Conservation (phyloP, 2,797 vertebrate genomes). For the Bovichtus variegatus region DNA sequence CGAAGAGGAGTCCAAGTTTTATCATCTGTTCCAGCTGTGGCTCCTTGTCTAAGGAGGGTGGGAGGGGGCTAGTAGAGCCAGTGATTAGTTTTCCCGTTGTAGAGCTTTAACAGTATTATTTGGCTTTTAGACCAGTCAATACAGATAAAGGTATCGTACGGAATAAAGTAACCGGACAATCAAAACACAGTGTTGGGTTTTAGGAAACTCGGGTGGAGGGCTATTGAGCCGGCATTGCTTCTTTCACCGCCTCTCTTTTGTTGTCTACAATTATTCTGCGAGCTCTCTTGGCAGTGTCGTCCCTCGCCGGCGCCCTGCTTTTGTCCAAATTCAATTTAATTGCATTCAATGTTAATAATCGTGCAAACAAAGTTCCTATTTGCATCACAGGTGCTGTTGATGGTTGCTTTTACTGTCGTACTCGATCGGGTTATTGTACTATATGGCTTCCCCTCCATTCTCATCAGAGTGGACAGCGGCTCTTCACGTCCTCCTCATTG, state of each 20-base stretch:
- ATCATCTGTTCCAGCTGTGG: slow-evolving; percentile 66
- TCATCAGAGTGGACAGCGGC: slow-evolving; percentile 23
- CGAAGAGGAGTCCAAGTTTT: slow-evolving; percentile 64
- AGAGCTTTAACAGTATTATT: slow-evolving; percentile 46
- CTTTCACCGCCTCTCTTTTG: slow-evolving; percentile 23
- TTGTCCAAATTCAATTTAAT: slow-evolving; percentile 50
- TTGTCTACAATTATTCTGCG: slow-evolving; percentile 34
- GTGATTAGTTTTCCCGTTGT: slow-evolving; percentile 62
- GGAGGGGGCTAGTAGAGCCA: slow-evolving; percentile 11
- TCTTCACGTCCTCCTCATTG: slow-evolving; percentile 40
- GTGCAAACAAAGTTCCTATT: slow-evolving; percentile 41
- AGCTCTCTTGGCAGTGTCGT: slow-evolving; percentile 18
- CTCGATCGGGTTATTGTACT: slow-evolving; percentile 18
- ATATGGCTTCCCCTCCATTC: slow-evolving; percentile 16
- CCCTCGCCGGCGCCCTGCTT: background rate
- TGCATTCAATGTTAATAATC: slow-evolving; percentile 46
- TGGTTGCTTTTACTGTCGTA: slow-evolving; percentile 26
- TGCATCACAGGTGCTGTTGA: slow-evolving; percentile 54
- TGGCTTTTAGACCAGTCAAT: slow-evolving; percentile 41
- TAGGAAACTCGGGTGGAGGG: background rate
- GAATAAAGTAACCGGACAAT: slow-evolving; percentile 43
- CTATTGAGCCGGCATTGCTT: slow-evolving; percentile 27
- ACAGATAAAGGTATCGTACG: slow-evolving; percentile 34
- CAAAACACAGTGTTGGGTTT: slow-evolving; percentile 29
- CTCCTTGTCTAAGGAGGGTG: slow-evolving; percentile 38